phyloP scores from a whole-genome alignment of 1,140 invertebrate genomes.

The Aphelinus atriplicis region DNA sequence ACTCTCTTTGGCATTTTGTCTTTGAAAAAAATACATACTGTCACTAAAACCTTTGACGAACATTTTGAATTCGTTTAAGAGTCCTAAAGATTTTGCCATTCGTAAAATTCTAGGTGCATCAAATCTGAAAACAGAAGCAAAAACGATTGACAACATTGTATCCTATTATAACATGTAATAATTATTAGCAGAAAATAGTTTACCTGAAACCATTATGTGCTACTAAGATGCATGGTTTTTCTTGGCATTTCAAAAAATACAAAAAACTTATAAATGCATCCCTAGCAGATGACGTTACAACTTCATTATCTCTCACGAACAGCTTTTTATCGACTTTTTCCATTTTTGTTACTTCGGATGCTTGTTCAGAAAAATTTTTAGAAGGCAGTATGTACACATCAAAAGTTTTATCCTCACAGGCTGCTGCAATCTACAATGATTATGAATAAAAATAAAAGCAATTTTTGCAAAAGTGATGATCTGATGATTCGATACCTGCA shows the following conservation, averaged over 20 bases:
- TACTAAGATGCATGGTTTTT: conserved; percentile 30
- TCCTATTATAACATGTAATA: background rate
- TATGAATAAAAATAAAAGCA: background rate
- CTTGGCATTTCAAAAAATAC: conserved; percentile 21
- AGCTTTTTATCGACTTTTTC: conserved; percentile 14
- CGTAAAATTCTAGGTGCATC: conserved; percentile 29
- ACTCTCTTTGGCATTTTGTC: conserved; percentile 26
- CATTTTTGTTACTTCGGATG: conserved; percentile 21
- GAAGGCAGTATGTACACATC: conserved; percentile 35
- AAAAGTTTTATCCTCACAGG: conserved; percentile 12
- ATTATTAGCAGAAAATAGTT: background rate
- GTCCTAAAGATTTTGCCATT: background rate
- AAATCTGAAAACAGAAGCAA: conserved; percentile 15
- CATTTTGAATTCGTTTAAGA: conserved; percentile 19
- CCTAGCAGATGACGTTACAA: conserved; percentile 15
- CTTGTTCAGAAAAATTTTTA: conserved; percentile 17
- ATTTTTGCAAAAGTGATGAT: too few species aligned
- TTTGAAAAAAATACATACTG: conserved; percentile 29
- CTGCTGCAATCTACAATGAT: conserved; percentile 27
- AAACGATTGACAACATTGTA: background rate
- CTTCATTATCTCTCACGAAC: conserved; percentile 16
- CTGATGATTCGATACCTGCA: too few species aligned
- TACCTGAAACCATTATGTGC: conserved; percentile 40
- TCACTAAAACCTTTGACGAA: conserved; percentile 38
- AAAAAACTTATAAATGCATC: conserved; percentile 28